These are phyloP conservation scores for Petrocephalus microphthalmus DNA, from an alignment of 2,113 vertebrate genomes.

Conservation along the genomic window DNA sequence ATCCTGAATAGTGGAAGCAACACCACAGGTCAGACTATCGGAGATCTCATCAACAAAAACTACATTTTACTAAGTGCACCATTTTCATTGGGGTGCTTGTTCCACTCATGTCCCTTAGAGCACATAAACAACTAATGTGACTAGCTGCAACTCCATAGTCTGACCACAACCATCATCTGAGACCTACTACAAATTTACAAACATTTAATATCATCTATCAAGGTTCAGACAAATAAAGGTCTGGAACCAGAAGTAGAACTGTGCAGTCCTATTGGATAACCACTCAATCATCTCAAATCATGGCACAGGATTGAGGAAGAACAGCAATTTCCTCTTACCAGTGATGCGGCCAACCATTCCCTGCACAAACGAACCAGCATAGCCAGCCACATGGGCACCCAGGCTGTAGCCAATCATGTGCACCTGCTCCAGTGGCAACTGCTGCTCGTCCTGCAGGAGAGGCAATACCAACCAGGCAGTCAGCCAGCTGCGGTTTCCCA, in stretches of 20 bases:
- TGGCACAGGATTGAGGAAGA: neutral
- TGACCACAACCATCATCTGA: neutral
- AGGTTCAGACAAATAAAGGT: too few species aligned
- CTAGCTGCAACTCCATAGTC: neutral
- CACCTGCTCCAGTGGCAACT: conserved; percentile 67
- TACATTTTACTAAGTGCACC: neutral
- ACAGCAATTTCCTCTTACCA: conserved; percentile 53
- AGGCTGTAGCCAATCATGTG: conserved; percentile 95
- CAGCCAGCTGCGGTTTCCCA: conserved; percentile 32
- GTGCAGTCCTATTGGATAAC: neutral
- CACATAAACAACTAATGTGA: neutral
- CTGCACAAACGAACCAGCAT: conserved; percentile 69
- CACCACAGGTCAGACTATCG: neutral
- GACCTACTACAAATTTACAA: neutral
- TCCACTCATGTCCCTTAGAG: neutral
- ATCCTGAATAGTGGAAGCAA: conserved; percentile 53
- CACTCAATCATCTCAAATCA: neutral
- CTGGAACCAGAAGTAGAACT: neutral
- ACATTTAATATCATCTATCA: neutral
- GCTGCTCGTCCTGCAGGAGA: conserved; percentile 63
- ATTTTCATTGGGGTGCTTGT: neutral
- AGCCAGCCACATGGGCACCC: conserved; percentile 90
- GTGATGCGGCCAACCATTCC: conserved; percentile 87
- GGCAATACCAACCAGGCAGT: conserved; percentile 4
- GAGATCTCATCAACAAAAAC: neutral